Percentiles rank a stretch among this genome's conserved stretches.
Evolutionary conservation across 2,113 vertebrate genomes (phyloP).

Genomic region (Cyanoderma ruficeps): DNA sequence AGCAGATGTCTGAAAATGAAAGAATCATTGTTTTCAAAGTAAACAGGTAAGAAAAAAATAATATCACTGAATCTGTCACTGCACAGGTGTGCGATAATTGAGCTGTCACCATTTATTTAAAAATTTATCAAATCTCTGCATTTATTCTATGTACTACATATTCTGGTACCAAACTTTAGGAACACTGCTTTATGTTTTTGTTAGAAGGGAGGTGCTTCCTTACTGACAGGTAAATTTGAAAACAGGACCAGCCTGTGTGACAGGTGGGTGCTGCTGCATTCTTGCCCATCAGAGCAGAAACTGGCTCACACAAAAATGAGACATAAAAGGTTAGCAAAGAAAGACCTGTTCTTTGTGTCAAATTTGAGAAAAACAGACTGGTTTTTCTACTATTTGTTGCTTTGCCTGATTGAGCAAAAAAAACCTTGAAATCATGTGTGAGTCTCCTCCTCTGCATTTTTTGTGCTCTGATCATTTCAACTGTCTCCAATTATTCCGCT

Average conservation of each 20-base stretch:
- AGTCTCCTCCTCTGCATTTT: neutral
- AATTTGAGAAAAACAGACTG: accelerated
- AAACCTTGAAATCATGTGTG: accelerated
- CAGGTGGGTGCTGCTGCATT: accelerated
- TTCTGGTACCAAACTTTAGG: neutral
- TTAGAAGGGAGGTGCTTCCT: neutral
- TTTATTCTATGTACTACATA: neutral
- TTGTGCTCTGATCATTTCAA: neutral
- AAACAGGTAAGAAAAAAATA: neutral
- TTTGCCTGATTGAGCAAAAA: neutral
- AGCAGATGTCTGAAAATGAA: neutral
- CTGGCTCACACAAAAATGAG: neutral
- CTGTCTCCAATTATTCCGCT: neutral
- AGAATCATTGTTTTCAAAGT: neutral
- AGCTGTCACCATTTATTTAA: neutral
- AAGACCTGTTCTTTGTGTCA: neutral
- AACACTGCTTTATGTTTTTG: neutral
- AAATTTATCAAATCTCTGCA: neutral
- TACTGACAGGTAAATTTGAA: neutral
- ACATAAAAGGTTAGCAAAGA: neutral
- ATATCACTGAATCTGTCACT: neutral
- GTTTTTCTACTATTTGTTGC: neutral
- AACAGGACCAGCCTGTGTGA: too few relatives aligned
- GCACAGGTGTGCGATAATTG: neutral
- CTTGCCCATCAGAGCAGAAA: neutral